These are phyloP conservation scores for Colistium nudipinnis DNA, from an alignment of 2,113 vertebrate species.

Conservation along the genomic window DNA sequence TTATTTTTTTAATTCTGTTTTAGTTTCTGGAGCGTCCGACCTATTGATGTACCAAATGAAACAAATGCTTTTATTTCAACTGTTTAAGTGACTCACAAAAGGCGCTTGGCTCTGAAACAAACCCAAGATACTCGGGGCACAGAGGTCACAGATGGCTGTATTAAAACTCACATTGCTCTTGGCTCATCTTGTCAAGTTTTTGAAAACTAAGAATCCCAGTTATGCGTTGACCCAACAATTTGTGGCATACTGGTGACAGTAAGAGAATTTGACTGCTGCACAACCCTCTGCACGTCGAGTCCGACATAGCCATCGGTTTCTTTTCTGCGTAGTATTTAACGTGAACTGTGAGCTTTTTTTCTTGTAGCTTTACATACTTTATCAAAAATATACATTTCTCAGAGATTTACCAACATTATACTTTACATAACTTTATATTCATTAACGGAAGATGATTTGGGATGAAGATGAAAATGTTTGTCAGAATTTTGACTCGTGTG, in stretches of 20 bases:
- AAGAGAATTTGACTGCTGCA: conserved; percentile 13
- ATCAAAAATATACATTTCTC: too few species aligned
- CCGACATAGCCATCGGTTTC: conserved; percentile 24
- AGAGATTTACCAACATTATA: conserved; percentile 5
- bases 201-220: conserved; percentile 19
- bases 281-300: conserved; percentile 35
- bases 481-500: too few species aligned
- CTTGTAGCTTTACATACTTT: too few species aligned
- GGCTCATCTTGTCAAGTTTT: conserved; percentile 21
- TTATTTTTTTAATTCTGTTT: too few species aligned
- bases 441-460: neutral
- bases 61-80: too few species aligned
- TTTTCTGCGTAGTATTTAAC: conserved; percentile 7
- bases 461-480: too few species aligned
- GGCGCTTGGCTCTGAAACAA: neutral
- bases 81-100: conserved; percentile 21
- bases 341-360: neutral
- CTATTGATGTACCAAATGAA: too few species aligned
- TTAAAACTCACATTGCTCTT: conserved; percentile 9
- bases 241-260: conserved; percentile 7
- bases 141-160: conserved; percentile 1
- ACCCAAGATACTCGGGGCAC: neutral
- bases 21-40: too few species aligned
- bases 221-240: conserved; percentile 25
- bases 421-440: neutral